These are phyloP conservation scores for Melanocharis versteri DNA, from an alignment of 2,113 vertebrate species.

Conservation along the genomic window DNA sequence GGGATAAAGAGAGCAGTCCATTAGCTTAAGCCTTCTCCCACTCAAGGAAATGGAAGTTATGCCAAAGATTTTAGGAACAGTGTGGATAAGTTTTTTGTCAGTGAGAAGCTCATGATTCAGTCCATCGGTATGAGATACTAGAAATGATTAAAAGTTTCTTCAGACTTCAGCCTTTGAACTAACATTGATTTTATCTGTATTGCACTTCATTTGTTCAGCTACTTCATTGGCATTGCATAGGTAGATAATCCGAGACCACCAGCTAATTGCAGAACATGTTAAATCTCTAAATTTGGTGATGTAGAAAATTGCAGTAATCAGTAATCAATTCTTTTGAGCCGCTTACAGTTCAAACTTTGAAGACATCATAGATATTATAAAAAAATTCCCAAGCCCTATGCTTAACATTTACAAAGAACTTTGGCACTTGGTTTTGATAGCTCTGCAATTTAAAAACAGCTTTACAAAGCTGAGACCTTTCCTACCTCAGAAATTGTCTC, in stretches of 20 bases:
- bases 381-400: background rate
- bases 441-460: background rate
- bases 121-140: background rate
- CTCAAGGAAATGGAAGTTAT: background rate
- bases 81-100: background rate
- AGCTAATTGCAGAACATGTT: background rate
- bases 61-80: background rate
- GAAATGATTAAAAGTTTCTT: background rate
- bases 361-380: background rate
- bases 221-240: background rate
- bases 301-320: background rate
- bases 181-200: background rate
- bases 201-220: background rate
- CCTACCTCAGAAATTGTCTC: background rate
- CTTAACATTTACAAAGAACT: background rate
- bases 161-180: background rate
- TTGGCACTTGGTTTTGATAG: background rate
- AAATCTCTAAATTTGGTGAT: background rate
- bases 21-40: background rate
- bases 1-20: background rate
- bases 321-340: background rate
- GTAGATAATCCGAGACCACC: background rate
- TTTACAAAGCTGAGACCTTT: background rate
- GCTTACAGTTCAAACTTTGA: background rate
- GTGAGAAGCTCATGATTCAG: background rate